Evolutionary conservation across 2,797 vertebrate genomes (phyloP).

Genomic region (Tangara arthus): DNA sequence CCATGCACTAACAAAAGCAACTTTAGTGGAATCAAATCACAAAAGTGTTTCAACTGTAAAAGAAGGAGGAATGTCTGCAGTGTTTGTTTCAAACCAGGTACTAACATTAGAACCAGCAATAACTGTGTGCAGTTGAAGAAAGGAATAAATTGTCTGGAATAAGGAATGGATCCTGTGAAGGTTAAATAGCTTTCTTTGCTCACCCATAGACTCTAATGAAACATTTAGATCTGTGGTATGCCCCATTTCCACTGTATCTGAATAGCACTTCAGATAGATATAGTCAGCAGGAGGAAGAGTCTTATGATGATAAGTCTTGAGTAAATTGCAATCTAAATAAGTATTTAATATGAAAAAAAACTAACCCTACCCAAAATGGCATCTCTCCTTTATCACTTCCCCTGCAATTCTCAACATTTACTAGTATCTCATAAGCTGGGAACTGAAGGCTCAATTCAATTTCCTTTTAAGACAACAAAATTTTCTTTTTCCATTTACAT

Average conservation of each 20-base stretch:
- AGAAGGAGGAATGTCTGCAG: neutral
- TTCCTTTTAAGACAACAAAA: constrained; percentile 6
- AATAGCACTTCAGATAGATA: neutral
- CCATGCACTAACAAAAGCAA: neutral
- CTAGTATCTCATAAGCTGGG: neutral
- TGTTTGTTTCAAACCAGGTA: neutral
- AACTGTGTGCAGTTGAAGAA: neutral
- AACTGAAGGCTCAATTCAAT: neutral
- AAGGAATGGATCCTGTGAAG: neutral
- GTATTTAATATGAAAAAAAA: neutral
- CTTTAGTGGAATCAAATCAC: neutral
- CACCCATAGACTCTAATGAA: neutral
- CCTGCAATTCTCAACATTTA: neutral
- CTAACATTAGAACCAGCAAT: neutral
- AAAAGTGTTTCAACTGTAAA: neutral
- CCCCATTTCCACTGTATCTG: neutral
- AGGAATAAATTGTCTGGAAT: neutral
- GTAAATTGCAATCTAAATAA: neutral
- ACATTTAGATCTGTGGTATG: neutral
- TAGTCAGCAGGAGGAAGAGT: neutral
- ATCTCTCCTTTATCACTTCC: neutral
- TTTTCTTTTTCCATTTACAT: constrained; percentile 12
- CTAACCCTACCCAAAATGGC: neutral
- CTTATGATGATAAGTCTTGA: neutral
- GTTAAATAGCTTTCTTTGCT: neutral